Conservation (phyloP, 2,113 vertebrate genomes). For the Melozone crissalis region DNA sequence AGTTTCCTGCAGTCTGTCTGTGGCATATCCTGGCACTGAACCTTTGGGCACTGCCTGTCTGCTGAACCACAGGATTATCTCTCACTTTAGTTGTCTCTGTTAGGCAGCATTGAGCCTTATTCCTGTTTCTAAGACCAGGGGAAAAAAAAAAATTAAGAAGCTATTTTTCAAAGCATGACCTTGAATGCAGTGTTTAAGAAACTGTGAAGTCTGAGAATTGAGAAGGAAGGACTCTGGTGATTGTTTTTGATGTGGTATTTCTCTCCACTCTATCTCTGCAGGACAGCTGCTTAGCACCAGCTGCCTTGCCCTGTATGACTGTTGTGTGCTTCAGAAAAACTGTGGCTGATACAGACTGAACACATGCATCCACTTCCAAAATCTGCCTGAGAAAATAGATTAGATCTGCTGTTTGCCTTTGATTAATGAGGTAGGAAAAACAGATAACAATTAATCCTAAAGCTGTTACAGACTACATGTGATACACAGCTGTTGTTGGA, state of each 20-base stretch:
- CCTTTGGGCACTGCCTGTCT: neutral
- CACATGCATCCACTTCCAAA: neutral
- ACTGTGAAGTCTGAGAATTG: neutral
- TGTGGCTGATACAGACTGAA: neutral
- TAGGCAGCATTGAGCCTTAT: neutral
- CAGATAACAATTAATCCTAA: neutral
- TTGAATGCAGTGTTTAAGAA: neutral
- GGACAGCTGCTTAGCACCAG: conserved; percentile 15
- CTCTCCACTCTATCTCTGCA: neutral
- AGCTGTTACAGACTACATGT: neutral
- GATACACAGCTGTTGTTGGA: neutral
- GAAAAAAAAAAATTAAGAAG: neutral
- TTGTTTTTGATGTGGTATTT: neutral
- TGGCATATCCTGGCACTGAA: neutral
- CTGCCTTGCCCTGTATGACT: neutral
- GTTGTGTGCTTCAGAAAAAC: neutral
- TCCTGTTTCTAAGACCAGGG: neutral
- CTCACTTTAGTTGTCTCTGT: neutral
- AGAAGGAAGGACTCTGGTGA: neutral
- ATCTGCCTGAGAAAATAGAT: neutral
- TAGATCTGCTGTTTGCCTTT: neutral
- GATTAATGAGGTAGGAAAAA: neutral
- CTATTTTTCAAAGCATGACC: neutral
- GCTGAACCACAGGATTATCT: neutral
- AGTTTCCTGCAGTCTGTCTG: neutral